Evolutionary conservation across 2,797 vertebrate species (phyloP).

Genomic region (Tragelaphus eurycerus): DNA sequence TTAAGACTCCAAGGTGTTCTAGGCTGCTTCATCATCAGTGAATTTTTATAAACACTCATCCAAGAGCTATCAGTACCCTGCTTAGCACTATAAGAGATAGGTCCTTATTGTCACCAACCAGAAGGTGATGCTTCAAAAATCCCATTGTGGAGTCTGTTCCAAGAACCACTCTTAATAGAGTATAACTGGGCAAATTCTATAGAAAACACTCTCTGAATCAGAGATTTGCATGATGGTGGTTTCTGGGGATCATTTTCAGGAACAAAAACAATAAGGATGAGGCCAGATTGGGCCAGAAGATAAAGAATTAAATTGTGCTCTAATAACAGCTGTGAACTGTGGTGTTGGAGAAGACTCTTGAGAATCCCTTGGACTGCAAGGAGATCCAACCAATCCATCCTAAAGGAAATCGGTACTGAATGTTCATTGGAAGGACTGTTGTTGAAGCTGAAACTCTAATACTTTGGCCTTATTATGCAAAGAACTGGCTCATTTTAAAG

Average conservation of each 20-base stretch:
- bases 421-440: neutral
- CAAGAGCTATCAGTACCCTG: rapidly evolving
- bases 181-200: neutral
- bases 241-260: neutral
- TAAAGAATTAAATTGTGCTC: neutral
- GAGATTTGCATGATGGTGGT: neutral
- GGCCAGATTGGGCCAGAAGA: neutral
- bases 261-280: neutral
- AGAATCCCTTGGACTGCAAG: neutral
- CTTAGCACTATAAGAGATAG: rapidly evolving
- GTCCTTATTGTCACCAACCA: neutral
- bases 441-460: neutral
- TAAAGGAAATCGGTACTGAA: neutral
- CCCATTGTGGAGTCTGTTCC: neutral
- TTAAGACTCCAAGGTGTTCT: too few relatives aligned
- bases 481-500: neutral
- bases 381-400: neutral
- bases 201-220: neutral
- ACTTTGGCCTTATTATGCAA: neutral
- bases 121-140: neutral
- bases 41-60: neutral
- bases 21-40: rapidly evolving
- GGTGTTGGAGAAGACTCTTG: neutral
- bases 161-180: neutral
- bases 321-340: neutral